Base-by-base conservation (phyloP, 2,888 invertebrate genomes). In the Coecobrya sp. region DNA sequence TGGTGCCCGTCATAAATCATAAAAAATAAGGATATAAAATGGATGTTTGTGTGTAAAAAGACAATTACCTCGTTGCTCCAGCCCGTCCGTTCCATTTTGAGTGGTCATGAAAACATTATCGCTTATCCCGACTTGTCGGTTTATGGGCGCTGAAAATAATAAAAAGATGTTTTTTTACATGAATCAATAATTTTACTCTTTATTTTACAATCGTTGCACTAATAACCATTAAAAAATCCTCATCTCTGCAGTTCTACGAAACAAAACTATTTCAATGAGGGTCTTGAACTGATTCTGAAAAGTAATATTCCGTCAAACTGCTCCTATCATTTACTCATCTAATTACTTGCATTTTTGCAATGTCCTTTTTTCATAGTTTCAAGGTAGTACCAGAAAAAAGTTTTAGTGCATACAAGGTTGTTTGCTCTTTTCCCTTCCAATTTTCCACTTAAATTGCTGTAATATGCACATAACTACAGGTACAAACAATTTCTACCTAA, bases 21-120 rank as follows among this genome's bases (percentile, higher is more conserved):
- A 49, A 7, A 49, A 13, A 7, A 49, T 49, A 13, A 7, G 4
- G 49, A 7, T 49, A 13, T 13, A 10, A 1, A 7, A 11, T 49
- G 3, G 49, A 1, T 3, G 13, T 49, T 49, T n/a, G 42, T 42
- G 42, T 7, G 42, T 42, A 42, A 55, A 16, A n/a, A n/a, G n/a
- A 11, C 52, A 52, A n/a, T n/a, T 94, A 95, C 95, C 95, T 93
- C 94, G 65, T 52, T 94, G 94, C 85, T 95, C 95, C 85, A 93
- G 93, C 65, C 95, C 95, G 82, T 94, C 95, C 8, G 95, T 95
- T 45, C 95, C 95, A 81, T 95, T 95, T 88, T 95, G 94, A 3
- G 94, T 94, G 13, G 95, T 95, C 92, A 95, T 95, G 92, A 92
- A 95, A 1, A 95, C 95, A 94, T 95, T 95, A 82, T 95, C 95